phyloP scores from a whole-genome alignment of 2,113 vertebrate genomes.

The Phoenicopterus ruber region DNA sequence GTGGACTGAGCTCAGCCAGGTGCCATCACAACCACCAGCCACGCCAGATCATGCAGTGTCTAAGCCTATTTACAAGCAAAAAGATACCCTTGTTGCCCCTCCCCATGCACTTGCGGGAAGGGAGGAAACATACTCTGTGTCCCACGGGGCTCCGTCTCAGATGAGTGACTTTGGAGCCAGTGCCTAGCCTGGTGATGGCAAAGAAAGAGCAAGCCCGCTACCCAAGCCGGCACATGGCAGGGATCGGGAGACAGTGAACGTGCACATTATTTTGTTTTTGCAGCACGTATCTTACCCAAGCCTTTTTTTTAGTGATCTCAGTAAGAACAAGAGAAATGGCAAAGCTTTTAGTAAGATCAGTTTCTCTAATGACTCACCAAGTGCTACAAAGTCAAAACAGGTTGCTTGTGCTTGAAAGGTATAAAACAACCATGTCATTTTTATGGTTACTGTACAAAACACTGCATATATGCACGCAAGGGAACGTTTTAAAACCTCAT shows the following conservation, averaged over 20 bases:
- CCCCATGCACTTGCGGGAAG: not conserved
- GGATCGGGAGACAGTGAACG: not conserved
- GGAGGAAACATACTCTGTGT: not conserved
- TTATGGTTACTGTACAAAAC: constrained; percentile 64
- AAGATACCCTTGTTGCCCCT: not conserved
- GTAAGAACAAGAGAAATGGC: constrained; percentile 19
- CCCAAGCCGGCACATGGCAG: not conserved
- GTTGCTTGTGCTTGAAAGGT: constrained; percentile 61
- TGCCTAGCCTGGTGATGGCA: not conserved
- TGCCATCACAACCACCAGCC: not conserved
- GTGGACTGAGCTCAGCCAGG: not conserved
- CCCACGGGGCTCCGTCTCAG: not conserved
- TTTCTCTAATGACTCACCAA: constrained; percentile 61
- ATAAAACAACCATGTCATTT: constrained; percentile 52
- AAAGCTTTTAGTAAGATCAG: constrained; percentile 53
- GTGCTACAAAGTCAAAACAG: constrained; percentile 54
- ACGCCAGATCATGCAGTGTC: not conserved
- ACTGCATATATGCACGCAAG: constrained; percentile 19
- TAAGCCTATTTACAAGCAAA: not conserved
- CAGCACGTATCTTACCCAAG: not conserved
- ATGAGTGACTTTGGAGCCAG: not conserved
- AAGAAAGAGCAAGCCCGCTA: not conserved
- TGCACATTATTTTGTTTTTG: not conserved
- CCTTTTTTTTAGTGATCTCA: not conserved
- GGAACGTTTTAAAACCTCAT: constrained; percentile 32